Evolutionary conservation across 2,113 vertebrate species (phyloP).

Genomic region (Pelmatolapia mariae): DNA sequence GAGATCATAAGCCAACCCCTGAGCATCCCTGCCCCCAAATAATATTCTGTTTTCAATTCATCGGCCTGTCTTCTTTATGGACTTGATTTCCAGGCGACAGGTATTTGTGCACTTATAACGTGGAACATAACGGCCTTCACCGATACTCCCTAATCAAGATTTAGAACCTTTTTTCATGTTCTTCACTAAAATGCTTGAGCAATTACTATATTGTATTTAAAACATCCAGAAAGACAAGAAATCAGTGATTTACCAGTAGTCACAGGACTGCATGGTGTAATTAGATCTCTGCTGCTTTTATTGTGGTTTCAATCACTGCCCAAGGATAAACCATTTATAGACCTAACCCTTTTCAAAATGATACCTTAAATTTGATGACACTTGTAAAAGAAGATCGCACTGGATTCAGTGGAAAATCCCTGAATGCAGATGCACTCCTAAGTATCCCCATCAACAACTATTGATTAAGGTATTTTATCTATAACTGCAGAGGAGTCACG

Average conservation of each 20-base stretch:
- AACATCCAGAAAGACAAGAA: neutral
- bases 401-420: neutral
- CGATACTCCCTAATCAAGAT: neutral
- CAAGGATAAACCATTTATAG: neutral
- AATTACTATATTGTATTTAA: neutral
- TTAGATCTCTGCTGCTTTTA: neutral
- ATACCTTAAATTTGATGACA: neutral
- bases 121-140: neutral
- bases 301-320: neutral
- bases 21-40: conserved; percentile 5
- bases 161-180: neutral
- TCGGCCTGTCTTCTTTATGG: neutral
- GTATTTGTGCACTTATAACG: neutral
- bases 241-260: neutral
- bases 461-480: neutral
- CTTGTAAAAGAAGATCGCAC: neutral
- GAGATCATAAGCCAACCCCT: neutral
- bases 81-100: neutral
- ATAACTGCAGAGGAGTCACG: neutral
- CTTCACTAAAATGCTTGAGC: neutral
- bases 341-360: neutral
- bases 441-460: neutral
- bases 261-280: neutral
- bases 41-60: conserved; percentile 18
- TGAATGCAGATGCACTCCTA: neutral